Conservation (phyloP, 2,888 invertebrate species). For the Tiliacea aurago region DNA sequence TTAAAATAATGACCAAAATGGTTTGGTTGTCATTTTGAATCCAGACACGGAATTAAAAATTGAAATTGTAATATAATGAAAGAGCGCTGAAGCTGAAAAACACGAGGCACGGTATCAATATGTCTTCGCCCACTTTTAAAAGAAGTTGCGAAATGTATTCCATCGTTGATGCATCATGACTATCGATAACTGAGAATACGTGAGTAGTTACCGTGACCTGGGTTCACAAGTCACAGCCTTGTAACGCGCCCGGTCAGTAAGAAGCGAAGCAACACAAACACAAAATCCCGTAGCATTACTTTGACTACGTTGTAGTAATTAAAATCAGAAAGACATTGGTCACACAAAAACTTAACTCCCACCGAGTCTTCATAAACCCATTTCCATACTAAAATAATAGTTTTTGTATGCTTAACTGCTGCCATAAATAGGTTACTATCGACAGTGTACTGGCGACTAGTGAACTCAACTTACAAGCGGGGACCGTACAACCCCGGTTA, state of each 20-base stretch:
- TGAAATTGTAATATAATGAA: neutral
- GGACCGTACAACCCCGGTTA: no score
- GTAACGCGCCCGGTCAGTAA: neutral
- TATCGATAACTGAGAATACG: slow-evolving; percentile 1
- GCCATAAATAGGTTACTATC: slow-evolving; percentile 43
- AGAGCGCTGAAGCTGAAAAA: neutral
- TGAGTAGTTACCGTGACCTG: neutral
- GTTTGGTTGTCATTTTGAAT: no score
- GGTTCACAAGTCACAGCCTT: slow-evolving; percentile 13
- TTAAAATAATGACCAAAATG: no score
- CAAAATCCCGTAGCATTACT: neutral
- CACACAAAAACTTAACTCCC: neutral
- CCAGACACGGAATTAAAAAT: no score
- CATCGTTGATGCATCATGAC: neutral
- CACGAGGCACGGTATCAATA: neutral
- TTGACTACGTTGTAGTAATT: neutral
- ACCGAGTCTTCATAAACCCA: slow-evolving; percentile 18
- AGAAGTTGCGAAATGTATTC: neutral
- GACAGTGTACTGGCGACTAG: slow-evolving; percentile 32
- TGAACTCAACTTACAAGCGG: slow-evolving; percentile 50
- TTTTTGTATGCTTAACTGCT: slow-evolving; percentile 36
- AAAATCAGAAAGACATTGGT: slow-evolving; percentile 5
- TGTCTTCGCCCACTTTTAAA: neutral
- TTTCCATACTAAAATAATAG: slow-evolving; percentile 40
- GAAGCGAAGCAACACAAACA: neutral